phyloP scores from a whole-genome alignment of 2,888 invertebrate genomes.

The Tillus elongatus region DNA sequence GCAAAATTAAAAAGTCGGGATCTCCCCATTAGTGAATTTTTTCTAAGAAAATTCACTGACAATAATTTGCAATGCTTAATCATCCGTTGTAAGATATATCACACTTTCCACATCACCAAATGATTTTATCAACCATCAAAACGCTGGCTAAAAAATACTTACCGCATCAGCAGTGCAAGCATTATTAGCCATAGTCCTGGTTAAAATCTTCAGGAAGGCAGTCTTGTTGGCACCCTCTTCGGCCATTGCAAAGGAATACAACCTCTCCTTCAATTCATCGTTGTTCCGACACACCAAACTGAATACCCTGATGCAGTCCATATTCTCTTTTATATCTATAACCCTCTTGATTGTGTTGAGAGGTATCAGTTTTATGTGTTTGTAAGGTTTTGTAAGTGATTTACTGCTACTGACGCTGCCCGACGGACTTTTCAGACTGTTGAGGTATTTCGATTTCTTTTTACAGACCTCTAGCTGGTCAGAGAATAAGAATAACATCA shows the following conservation, averaged over 20 bases:
- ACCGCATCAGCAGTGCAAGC: slow-evolving; percentile 90
- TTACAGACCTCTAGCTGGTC: slow-evolving; percentile 91
- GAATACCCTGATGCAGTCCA: slow-evolving; percentile 81
- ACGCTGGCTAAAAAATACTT: too few relatives aligned
- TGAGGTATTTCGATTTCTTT: slow-evolving; percentile 69
- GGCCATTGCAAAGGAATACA: slow-evolving; percentile 74
- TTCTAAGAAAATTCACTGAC: too few relatives aligned
- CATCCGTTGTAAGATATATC: too few relatives aligned
- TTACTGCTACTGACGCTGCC: slow-evolving; percentile 34
- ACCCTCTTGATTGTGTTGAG: slow-evolving; percentile 84
- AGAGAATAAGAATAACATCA: slow-evolving; percentile 87
- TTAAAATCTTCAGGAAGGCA: slow-evolving; percentile 71
- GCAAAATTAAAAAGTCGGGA: too few relatives aligned
- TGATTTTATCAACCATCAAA: too few relatives aligned
- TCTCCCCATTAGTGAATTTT: too few relatives aligned
- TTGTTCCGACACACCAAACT: slow-evolving; percentile 81
- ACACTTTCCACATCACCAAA: too few relatives aligned
- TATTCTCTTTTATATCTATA: slow-evolving; percentile 80
- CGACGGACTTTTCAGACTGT: slow-evolving; percentile 58
- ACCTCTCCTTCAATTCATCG: slow-evolving; percentile 75
- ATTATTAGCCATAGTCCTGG: slow-evolving; percentile 85
- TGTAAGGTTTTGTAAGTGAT: slow-evolving; percentile 72
- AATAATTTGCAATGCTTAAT: too few relatives aligned
- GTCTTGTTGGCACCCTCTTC: slow-evolving; percentile 77
- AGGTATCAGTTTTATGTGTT: slow-evolving; percentile 84